These are phyloP conservation scores for Gymnothorax reevesii DNA, from an alignment of 2,797 vertebrate species.

Conservation along the genomic window DNA sequence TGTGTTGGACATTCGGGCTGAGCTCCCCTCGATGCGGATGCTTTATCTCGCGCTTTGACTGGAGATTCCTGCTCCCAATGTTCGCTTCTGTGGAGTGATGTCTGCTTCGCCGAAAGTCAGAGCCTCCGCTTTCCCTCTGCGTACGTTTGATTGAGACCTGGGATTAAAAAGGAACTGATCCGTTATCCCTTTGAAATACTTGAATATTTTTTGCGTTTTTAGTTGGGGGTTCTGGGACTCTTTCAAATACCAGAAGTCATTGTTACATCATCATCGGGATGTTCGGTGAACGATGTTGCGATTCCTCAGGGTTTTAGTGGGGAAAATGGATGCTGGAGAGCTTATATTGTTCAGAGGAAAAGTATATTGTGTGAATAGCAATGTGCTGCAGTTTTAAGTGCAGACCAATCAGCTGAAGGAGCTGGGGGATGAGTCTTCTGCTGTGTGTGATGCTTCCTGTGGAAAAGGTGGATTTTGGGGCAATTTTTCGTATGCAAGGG, in stretches of 20 bases:
- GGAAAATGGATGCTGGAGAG: neutral
- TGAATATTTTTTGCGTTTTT: no score
- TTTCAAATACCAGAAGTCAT: no score
- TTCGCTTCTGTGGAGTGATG: neutral
- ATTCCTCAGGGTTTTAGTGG: no score
- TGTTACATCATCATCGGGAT: no score
- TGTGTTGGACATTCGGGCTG: neutral
- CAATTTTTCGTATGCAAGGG: neutral
- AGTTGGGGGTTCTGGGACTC: no score
- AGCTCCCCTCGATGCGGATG: neutral
- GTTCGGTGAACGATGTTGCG: no score
- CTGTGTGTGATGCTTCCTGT: slow-evolving; percentile 11
- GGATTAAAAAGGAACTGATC: neutral
- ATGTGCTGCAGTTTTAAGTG: neutral
- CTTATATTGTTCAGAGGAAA: neutral
- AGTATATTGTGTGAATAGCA: neutral
- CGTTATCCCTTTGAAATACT: neutral
- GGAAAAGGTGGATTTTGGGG: slow-evolving; percentile 7
- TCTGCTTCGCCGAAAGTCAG: neutral
- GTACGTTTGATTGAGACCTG: neutral
- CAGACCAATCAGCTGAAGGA: neutral
- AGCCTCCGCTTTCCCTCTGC: neutral
- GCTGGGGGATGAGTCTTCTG: neutral
- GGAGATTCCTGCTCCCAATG: neutral
- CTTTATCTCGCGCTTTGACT: neutral